These are phyloP conservation scores for Chionomys nivalis DNA, from an alignment of 2,113 vertebrate species.

Conservation along the genomic window DNA sequence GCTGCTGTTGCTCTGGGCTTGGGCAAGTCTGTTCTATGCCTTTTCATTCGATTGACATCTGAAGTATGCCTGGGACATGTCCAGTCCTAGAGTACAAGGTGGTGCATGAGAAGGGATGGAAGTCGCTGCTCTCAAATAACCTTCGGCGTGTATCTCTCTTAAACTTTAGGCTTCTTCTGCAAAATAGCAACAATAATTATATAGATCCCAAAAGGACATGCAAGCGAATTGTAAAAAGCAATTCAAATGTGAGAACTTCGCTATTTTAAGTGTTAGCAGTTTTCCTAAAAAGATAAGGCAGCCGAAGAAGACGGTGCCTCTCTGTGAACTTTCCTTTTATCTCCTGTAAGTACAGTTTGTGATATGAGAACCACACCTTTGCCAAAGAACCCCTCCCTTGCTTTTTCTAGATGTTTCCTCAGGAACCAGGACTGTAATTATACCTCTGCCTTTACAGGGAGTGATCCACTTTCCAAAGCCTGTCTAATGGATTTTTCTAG, in stretches of 20 bases:
- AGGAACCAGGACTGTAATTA: constrained; percentile 42
- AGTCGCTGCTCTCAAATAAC: constrained; percentile 1
- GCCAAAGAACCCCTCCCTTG: constrained; percentile 47
- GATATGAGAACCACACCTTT: neutral
- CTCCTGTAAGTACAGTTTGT: constrained; percentile 14
- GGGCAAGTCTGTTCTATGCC: neutral
- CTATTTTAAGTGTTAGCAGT: constrained; percentile 65
- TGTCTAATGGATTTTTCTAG: constrained; percentile 69
- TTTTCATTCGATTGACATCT: neutral
- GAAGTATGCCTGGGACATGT: neutral
- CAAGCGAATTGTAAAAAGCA: constrained; percentile 22
- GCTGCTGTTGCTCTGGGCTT: neutral
- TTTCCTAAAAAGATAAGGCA: constrained; percentile 58
- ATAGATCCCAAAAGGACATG: constrained; percentile 44
- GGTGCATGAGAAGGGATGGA: neutral
- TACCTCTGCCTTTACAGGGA: constrained; percentile 42
- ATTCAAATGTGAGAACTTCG: constrained; percentile 29
- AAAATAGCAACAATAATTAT: constrained; percentile 36
- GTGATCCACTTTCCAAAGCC: constrained; percentile 64
- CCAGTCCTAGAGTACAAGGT: neutral
- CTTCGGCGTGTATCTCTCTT: neutral
- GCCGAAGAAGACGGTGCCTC: constrained; percentile 22
- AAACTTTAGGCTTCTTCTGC: constrained; percentile 30
- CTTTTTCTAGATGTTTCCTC: constrained; percentile 44
- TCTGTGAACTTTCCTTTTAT: constrained; percentile 57